These are phyloP conservation scores for Amblyopsis rosae DNA, from an alignment of 2,113 vertebrate genomes.

Conservation along the genomic window DNA sequence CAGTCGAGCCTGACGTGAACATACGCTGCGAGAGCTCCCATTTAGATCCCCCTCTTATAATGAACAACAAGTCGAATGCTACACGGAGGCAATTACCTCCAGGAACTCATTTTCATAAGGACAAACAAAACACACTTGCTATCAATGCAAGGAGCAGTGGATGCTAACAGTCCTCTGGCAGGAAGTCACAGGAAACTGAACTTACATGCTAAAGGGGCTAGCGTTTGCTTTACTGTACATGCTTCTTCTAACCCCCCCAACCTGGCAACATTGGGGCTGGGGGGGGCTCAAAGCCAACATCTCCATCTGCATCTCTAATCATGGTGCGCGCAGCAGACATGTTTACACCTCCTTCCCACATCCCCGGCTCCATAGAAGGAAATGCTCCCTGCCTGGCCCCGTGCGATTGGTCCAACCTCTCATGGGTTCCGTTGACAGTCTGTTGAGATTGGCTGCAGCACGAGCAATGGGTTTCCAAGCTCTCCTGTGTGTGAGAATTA, in stretches of 20 bases:
- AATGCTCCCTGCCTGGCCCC: conserved; percentile 8
- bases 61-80: conserved; percentile 64
- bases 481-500: not conserved
- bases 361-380: conserved; percentile 2
- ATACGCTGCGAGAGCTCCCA: conserved; percentile 72
- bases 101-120: conserved; percentile 60
- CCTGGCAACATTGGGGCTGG: conserved; percentile 37
- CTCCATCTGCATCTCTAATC: conserved; percentile 61
- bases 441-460: conserved; percentile 8
- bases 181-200: conserved; percentile 40
- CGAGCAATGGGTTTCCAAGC: not conserved
- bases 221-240: conserved; percentile 12
- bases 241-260: conserved; percentile 22
- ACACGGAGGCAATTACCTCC: conserved; percentile 61
- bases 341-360: conserved; percentile 18
- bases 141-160: conserved; percentile 44
- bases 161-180: conserved; percentile 54
- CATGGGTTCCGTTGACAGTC: not conserved
- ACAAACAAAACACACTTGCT: conserved; percentile 58
- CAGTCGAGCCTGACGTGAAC: conserved; percentile 70
- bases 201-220: conserved; percentile 38
- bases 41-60: conserved; percentile 66
- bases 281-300: conserved; percentile 46
- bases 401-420: conserved; percentile 17
- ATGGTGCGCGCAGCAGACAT: conserved; percentile 37